Percentiles rank a stretch among this genome's conserved stretches.
These are phyloP conservation scores for Carollia perspicillata DNA, from an alignment of 2,113 vertebrate genomes.

Conservation along the genomic window DNA sequence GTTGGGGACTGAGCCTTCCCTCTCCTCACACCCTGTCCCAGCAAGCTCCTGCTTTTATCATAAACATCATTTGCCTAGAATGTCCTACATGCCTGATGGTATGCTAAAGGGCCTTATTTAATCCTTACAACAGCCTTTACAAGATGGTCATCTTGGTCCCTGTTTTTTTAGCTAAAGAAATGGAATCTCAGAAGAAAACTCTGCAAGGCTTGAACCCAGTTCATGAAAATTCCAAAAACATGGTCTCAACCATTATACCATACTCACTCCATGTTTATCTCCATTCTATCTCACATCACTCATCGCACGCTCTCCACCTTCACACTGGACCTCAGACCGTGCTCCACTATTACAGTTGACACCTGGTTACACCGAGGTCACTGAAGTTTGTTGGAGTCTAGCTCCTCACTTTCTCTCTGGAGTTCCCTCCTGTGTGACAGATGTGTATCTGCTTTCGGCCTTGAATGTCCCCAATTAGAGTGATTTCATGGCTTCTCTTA, in stretches of 20 bases:
- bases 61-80: too few relatives aligned
- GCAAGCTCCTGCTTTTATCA: neutral
- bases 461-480: neutral
- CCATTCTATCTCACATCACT: fast-evolving
- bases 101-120: neutral
- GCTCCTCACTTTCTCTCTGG: neutral
- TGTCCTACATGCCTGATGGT: too few relatives aligned
- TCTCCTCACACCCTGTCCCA: neutral
- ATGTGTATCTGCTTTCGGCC: neutral
- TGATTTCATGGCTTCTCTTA: constrained; percentile 23
- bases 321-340: neutral
- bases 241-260: neutral
- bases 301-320: neutral
- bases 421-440: neutral
- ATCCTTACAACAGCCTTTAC: neutral
- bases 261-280: neutral
- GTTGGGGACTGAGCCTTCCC: neutral
- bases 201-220: neutral
- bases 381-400: neutral
- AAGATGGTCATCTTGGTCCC: neutral
- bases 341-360: neutral
- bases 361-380: neutral
- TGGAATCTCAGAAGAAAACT: neutral
- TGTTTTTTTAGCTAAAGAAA: neutral
- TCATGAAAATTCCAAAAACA: neutral